Conservation (phyloP, 2,888 invertebrate genomes). For the Malthinus seriepunctatus region DNA sequence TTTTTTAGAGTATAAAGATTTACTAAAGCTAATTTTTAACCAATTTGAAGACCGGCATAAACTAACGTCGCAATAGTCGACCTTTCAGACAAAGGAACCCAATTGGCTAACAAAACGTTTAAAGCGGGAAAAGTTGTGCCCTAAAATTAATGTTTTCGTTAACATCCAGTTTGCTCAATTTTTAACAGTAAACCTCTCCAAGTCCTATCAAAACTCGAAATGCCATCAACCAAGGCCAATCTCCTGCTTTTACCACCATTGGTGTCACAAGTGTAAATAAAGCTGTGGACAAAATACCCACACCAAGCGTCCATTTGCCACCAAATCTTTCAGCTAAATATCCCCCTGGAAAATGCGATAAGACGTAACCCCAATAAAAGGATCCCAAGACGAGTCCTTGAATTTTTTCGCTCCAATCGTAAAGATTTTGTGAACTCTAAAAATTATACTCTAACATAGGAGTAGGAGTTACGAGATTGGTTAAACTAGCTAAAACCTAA, state of each 20-base stretch:
- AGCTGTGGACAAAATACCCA: slow-evolving; percentile 78
- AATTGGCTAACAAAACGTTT: slow-evolving; percentile 29
- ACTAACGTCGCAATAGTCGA: slow-evolving; percentile 30
- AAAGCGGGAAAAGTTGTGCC: slow-evolving; percentile 27
- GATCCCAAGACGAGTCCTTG: slow-evolving; percentile 77
- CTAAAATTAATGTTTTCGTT: slow-evolving; percentile 12
- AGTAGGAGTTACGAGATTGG: too few species aligned
- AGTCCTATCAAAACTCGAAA: slow-evolving; percentile 73
- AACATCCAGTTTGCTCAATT: background rate
- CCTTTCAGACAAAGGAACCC: slow-evolving; percentile 34
- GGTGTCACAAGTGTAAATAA: slow-evolving; percentile 78
- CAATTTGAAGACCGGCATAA: slow-evolving; percentile 26
- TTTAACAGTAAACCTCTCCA: slow-evolving; percentile 16
- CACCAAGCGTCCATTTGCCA: slow-evolving; percentile 76
- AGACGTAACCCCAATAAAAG: slow-evolving; percentile 82
- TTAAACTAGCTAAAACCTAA: too few species aligned
- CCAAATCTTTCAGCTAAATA: slow-evolving; percentile 74
- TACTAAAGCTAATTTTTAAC: background rate
- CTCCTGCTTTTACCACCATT: slow-evolving; percentile 65
- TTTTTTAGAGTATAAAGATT: too few species aligned
- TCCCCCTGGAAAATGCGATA: slow-evolving; percentile 80
- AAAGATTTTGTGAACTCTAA: background rate
- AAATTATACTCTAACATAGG: background rate
- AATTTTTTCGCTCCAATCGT: slow-evolving; percentile 68
- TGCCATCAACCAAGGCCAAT: slow-evolving; percentile 67